Conservation (phyloP, 2,797 vertebrate species). For the Tragopan temminckii region DNA sequence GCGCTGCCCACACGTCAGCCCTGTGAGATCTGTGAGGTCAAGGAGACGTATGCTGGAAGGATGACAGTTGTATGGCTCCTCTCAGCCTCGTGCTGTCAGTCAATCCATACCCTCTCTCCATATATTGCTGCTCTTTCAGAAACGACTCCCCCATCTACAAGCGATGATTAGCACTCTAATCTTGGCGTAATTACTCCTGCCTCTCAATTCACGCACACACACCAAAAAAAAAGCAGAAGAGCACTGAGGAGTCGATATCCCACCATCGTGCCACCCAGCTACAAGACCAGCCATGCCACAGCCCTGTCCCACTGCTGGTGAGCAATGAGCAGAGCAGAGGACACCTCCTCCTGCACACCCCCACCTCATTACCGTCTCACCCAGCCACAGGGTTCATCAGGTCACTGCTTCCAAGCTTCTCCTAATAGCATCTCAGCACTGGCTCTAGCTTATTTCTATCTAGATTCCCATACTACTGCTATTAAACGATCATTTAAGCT, state of each 20-base stretch:
- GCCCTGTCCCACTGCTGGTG: neutral
- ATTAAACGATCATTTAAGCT: slow-evolving; percentile 65
- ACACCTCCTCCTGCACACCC: slow-evolving; percentile 23
- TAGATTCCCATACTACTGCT: neutral
- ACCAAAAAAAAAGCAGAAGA: neutral
- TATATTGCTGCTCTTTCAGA: neutral
- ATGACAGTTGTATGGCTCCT: neutral
- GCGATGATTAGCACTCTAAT: slow-evolving; percentile 28
- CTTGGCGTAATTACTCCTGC: slow-evolving; percentile 33
- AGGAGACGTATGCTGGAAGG: slow-evolving; percentile 25
- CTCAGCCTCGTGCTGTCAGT: neutral
- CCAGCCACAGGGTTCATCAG: neutral
- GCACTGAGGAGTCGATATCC: neutral
- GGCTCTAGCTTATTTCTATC: slow-evolving; percentile 29
- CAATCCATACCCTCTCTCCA: neutral
- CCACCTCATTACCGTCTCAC: slow-evolving; percentile 35
- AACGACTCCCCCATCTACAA: slow-evolving; percentile 39
- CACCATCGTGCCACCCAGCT: neutral
- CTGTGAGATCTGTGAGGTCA: neutral
- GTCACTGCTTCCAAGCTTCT: slow-evolving; percentile 1
- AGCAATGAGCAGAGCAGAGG: neutral
- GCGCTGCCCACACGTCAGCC: neutral
- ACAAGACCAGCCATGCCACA: neutral
- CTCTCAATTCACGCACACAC: neutral
- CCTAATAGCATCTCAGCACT: neutral